Conservation (phyloP, 2,113 vertebrate genomes). For the Psophia crepitans region DNA sequence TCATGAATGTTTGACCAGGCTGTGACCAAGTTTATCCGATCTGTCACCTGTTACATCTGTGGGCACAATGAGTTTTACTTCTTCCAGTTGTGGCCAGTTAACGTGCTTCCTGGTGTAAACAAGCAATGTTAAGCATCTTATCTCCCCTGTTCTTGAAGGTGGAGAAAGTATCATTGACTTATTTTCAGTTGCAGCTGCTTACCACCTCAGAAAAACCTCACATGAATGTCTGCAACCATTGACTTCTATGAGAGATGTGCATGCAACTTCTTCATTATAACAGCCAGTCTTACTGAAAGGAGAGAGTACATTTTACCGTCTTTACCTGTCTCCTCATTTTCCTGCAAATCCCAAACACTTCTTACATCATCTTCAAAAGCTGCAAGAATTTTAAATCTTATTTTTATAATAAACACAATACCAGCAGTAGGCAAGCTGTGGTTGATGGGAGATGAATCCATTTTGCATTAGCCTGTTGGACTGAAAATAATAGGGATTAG, state of each 20-base stretch:
- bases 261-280: neutral
- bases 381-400: neutral
- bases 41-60: neutral
- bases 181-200: neutral
- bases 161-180: neutral
- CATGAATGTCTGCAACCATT: neutral
- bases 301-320: neutral
- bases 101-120: neutral
- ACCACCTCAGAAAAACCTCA: neutral
- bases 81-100: neutral
- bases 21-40: neutral
- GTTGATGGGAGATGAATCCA: neutral
- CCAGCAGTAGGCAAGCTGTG: neutral
- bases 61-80: neutral
- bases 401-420: neutral
- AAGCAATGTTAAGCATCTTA: neutral
- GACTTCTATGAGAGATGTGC: neutral
- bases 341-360: neutral
- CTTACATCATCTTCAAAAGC: neutral
- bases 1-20: neutral
- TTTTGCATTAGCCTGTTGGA: neutral
- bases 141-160: neutral
- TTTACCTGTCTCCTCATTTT: neutral
- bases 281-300: neutral
- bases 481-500: constrained; percentile 11